Base-by-base conservation (phyloP, 2,888 invertebrate species). In the Myopa tessellatipennis region DNA sequence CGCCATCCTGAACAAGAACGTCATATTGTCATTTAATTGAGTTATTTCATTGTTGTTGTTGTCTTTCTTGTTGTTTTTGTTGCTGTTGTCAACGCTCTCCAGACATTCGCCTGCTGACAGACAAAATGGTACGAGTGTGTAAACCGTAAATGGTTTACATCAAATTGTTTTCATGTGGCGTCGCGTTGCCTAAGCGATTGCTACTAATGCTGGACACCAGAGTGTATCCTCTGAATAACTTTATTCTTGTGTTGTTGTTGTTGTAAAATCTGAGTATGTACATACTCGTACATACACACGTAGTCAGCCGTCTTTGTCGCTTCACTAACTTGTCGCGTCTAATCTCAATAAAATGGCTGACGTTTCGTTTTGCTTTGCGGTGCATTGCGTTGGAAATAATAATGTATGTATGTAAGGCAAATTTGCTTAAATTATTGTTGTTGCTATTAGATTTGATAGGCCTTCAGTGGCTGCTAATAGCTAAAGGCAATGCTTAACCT, bases 11-110 rank as follows among this genome's bases (percentile, higher is more conserved):
- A 8, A 45, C 45, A 45, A 78, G 79, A 55, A 55, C 77, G 52
- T 58, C 67, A 75, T 68, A 73, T 82, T 82, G 83, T 82, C 84
- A 82, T 82, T 84, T 86, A 86, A 85, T 85, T 86, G 85, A 85
- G 85, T 86, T 85, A 86, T 85, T 50, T 14, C 50, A 8, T 14
- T 83, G 81, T 50, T 74, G 36, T 58, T 72, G 1, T 73, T 73
- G 73, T 61, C 45, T 36, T 60, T 61, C 18, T 12, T 71, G 55
- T 50, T 26, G 40, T 50, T 69, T 8, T 55, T 55, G 8, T 55
- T 55, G 55, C 10, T 55, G 55, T 55, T n/a, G 55, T 16, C 3
- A n/a, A 16, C 1, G 14, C 5, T 55, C n/a, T 55, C 45, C 45
- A 3, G 45, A 45, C 45, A 45, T 3, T 45, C 45, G 10, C 45